These are phyloP conservation scores for Falco rusticolus DNA, from an alignment of 2,797 vertebrate species.

Conservation along the genomic window DNA sequence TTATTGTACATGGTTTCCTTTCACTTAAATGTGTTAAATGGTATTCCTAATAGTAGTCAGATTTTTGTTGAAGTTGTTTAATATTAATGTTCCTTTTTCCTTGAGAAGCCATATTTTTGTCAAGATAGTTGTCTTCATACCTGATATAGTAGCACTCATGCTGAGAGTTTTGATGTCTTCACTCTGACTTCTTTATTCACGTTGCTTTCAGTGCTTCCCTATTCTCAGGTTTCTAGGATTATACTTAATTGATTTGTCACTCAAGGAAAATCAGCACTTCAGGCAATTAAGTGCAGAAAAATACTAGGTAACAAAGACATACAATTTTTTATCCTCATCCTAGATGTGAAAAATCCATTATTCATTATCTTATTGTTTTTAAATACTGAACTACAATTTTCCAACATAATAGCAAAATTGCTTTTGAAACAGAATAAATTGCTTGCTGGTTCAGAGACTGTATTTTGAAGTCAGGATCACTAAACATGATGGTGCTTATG, in stretches of 20 bases:
- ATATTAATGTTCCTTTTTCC: conserved; percentile 28
- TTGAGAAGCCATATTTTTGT: conserved; percentile 36
- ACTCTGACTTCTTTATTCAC: conserved; percentile 73
- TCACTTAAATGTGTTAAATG: background rate
- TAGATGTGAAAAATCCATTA: conserved; percentile 83
- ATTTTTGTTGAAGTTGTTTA: conserved; percentile 42
- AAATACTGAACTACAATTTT: conserved; percentile 80
- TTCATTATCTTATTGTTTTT: conserved; percentile 83
- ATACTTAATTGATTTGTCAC: conserved; percentile 82
- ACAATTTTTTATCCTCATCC: conserved; percentile 74
- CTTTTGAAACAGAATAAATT: conserved; percentile 81
- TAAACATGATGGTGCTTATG: conserved; percentile 45
- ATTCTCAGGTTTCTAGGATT: conserved; percentile 77
- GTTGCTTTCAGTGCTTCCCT: conserved; percentile 74
- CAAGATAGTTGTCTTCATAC: conserved; percentile 40
- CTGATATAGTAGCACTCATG: conserved; percentile 31
- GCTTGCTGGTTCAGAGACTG: conserved; percentile 74
- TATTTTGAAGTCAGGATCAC: conserved; percentile 69
- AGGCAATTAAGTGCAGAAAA: conserved; percentile 78
- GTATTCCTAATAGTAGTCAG: background rate
- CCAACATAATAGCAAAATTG: conserved; percentile 81
- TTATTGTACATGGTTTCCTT: background rate
- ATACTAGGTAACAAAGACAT: conserved; percentile 76
- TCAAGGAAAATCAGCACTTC: conserved; percentile 78
- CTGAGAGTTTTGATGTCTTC: conserved; percentile 72